A percentile compares a stretch with the other conserved stretches of the same genome.
These are phyloP conservation scores for Acrocyrtus sp. DNA, from an alignment of 2,888 invertebrate species.

Conservation along the genomic window DNA sequence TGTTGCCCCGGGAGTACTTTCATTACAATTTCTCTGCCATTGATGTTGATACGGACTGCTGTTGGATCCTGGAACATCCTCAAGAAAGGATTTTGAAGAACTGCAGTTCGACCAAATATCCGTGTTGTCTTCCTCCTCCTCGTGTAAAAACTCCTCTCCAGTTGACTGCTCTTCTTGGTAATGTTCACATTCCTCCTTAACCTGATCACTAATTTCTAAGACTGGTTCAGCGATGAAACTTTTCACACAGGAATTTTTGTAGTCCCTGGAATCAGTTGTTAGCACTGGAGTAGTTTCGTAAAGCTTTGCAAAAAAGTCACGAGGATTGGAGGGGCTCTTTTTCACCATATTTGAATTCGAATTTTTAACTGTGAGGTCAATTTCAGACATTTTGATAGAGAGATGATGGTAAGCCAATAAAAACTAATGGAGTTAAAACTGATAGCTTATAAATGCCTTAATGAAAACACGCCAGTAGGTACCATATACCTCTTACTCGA, in stretches of 20 bases:
- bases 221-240: background rate
- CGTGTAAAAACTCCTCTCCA: background rate
- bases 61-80: background rate
- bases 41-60: background rate
- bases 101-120: slow-evolving; percentile 11
- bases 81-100: slow-evolving; percentile 11
- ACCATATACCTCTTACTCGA: background rate
- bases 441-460: background rate
- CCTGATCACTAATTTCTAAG: background rate
- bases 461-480: background rate
- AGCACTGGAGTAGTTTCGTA: slow-evolving; percentile 69
- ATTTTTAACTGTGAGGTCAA: background rate
- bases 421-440: too few species aligned
- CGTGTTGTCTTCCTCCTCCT: slow-evolving; percentile 10
- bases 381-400: background rate
- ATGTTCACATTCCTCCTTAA: background rate
- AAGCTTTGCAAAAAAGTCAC: slow-evolving; percentile 82
- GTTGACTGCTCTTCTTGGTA: slow-evolving; percentile 14
- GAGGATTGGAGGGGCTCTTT: slow-evolving; percentile 76
- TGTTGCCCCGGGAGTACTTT: background rate
- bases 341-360: background rate
- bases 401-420: too few species aligned
- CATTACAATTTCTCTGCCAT: background rate
- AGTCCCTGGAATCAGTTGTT: background rate
- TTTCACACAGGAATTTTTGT: background rate